Conservation (phyloP, 2,113 vertebrate species). For the Python bivittatus region DNA sequence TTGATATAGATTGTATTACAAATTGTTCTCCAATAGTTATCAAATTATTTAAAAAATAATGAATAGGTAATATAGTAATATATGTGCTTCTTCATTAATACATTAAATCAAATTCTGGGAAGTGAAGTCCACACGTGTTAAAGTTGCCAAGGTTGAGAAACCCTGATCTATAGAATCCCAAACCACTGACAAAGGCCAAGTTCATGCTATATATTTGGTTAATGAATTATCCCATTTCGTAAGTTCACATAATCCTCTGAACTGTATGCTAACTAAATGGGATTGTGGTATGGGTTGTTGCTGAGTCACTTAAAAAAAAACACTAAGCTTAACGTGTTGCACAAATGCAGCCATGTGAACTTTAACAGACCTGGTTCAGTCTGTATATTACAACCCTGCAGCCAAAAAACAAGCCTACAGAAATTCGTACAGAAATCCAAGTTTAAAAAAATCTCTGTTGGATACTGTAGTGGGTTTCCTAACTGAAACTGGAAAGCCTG, state of each 20-base stretch:
- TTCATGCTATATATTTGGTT: background rate
- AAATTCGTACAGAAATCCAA: slow-evolving; percentile 37
- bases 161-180: background rate
- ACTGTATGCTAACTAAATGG: background rate
- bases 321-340: background rate
- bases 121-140: no score
- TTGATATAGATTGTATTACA: background rate
- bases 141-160: no score
- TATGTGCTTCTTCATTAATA: background rate
- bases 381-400: background rate
- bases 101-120: background rate
- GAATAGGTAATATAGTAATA: background rate
- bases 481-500: slow-evolving; percentile 52
- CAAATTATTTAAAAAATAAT: background rate
- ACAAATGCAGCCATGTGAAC: background rate
- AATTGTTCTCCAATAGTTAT: background rate
- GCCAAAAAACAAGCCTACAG: slow-evolving; percentile 40
- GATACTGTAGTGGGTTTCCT: slow-evolving; percentile 47
- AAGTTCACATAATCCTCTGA: background rate
- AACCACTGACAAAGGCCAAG: background rate
- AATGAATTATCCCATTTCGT: background rate
- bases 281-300: background rate
- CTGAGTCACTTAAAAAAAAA: background rate
- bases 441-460: background rate
- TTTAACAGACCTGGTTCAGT: background rate